Evolutionary conservation across 2,888 invertebrate genomes (phyloP).

Genomic region (Serripes groenlandicus): DNA sequence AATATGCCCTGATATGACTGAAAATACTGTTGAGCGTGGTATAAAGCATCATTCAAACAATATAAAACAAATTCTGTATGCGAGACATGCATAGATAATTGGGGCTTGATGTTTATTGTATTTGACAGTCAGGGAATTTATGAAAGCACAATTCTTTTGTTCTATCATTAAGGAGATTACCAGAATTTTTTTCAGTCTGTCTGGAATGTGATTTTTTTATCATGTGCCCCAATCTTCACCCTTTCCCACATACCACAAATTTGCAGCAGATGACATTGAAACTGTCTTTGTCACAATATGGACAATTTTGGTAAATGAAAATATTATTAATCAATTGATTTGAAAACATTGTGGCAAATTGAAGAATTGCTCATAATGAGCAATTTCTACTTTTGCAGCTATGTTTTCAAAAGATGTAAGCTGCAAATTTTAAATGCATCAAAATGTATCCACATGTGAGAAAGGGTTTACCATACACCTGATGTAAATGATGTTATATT

Average conservation of each 20-base stretch:
- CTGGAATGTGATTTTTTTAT: not conserved
- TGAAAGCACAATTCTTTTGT: not conserved
- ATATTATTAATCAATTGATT: not conserved
- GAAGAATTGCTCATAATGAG: not conserved
- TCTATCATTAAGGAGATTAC: not conserved
- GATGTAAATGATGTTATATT: no score
- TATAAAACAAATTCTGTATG: no score
- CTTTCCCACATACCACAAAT: not conserved
- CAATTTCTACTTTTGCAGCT: not conserved
- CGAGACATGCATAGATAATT: not conserved
- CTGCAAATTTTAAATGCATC: no score
- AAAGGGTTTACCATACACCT: no score
- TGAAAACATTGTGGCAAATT: not conserved
- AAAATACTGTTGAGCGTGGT: no score
- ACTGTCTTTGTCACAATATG: no score
- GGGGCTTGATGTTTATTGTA: not conserved
- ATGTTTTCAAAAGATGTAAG: not conserved
- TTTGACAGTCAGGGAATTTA: conserved; percentile 1
- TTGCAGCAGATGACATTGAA: no score
- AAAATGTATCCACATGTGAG: no score
- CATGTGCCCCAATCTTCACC: not conserved
- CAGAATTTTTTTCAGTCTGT: not conserved
- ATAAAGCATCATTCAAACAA: no score
- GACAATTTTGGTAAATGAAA: no score
- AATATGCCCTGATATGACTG: no score